phyloP scores from a whole-genome alignment of 2,113 vertebrate species.

The Engraulis encrasicolus region DNA sequence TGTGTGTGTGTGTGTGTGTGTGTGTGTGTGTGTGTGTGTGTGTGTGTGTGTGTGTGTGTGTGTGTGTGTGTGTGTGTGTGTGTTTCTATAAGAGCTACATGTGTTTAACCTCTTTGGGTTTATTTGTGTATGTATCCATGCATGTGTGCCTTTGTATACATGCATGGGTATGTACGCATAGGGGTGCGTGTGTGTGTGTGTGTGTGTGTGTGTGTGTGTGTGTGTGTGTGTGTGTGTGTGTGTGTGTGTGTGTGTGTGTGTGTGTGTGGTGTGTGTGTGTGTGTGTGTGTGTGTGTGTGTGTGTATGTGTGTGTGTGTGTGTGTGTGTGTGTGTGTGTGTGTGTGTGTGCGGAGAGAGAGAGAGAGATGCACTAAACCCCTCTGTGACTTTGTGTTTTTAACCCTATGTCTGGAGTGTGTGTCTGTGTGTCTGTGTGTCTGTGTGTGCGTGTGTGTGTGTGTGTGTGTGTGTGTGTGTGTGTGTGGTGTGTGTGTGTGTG shows the following conservation, averaged over 20 bases:
- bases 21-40: too few relatives aligned
- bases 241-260: neutral
- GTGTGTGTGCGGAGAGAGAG: neutral
- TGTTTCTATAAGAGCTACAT: too few relatives aligned
- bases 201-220: neutral
- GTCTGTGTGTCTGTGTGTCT: too few relatives aligned
- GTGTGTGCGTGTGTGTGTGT: too few relatives aligned
- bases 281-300: neutral
- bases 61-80: too few relatives aligned
- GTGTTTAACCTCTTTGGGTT: neutral
- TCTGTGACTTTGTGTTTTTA: too few relatives aligned
- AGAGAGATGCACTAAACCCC: too few relatives aligned
- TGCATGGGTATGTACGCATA: neutral
- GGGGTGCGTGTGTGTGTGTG: neutral
- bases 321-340: neutral
- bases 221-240: neutral
- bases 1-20: too few relatives aligned
- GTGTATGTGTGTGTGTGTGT: neutral
- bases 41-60: too few relatives aligned
- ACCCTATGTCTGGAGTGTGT: too few relatives aligned
- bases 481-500: neutral
- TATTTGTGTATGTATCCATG: neutral
- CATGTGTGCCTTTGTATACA: neutral
- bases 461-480: too few relatives aligned
- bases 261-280: neutral